Evolutionary conservation across 1,140 invertebrate genomes (phyloP), one percentile per base, ranked within the genome.

Genomic region (Ostrea edulis): DNA sequence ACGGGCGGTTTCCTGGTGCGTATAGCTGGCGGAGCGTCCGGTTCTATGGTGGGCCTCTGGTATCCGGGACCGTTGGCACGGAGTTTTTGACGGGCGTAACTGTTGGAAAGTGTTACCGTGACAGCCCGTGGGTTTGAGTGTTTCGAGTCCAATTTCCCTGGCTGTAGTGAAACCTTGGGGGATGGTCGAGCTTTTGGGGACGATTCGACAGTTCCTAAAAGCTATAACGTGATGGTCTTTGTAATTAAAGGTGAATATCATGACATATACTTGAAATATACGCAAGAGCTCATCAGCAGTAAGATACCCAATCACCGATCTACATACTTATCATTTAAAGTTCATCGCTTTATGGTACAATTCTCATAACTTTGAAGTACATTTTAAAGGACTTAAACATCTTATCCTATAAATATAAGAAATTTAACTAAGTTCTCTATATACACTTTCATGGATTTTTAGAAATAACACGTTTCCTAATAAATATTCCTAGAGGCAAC

Each of bases 81-180:
- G 4, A 52, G 25, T 71, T 85, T 84, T 53, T 86, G 85, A n/a
- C 87, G 82, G 44, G 82, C 83, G 22, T 84, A 53, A 44, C 53
- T 54, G 9, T 88, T 58, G 0, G 87, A 88, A 1, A 88, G 52
- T n/a, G 87, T 88, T 29, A 88, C 87, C 20, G 87, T 88, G 68
- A 82, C 81, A 4, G 87, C 87, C 51, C 87, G 44, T 22, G 87
- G 87, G 44, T 65, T 85, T 12, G 87, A 22, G 11, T 88, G 62
- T 44, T 77, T 84, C 8, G 52, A 35, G 62, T 68, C 77, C 29
- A 52, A 22, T 35, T 29, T 51, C 25, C 68, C 68, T 35, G 68
- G 68, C 68, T 29, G 22, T 35, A 35, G 29, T 8, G 68, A 44
- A 0, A 9, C 68, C 29, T 77, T 77, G 9, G 25, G 68, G 9